Evolutionary conservation across 1,140 invertebrate genomes (phyloP).

Genomic region (Pissodes strobi): DNA sequence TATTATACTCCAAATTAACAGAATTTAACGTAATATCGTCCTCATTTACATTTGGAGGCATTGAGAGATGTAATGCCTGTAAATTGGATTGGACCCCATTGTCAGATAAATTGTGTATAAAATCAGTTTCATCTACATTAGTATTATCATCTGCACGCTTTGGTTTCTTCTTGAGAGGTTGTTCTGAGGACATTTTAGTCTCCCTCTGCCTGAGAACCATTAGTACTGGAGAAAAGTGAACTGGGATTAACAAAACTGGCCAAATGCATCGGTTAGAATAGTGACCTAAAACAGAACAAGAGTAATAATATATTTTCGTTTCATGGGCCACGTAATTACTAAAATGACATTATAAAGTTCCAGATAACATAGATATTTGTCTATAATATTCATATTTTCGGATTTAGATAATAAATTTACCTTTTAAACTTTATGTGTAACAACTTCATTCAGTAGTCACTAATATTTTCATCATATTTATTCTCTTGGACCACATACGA

Average conservation of each 20-base stretch:
- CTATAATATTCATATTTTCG: background rate
- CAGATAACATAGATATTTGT: too few species aligned
- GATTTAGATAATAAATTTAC: conserved; percentile 9
- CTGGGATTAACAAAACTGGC: conserved; percentile 2
- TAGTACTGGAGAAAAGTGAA: conserved; percentile 39
- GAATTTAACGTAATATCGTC: conserved; percentile 45
- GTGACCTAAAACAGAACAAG: conserved; percentile 16
- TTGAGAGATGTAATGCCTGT: conserved; percentile 48
- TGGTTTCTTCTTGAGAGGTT: conserved; percentile 77
- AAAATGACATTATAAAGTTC: too few species aligned
- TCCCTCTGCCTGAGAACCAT: conserved; percentile 53
- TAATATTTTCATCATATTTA: conserved; percentile 11
- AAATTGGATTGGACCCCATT: conserved; percentile 44
- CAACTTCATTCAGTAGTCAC: conserved; percentile 45
- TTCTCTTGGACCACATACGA: background rate
- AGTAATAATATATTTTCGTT: background rate
- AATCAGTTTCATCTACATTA: conserved; percentile 60
- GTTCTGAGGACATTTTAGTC: conserved; percentile 65
- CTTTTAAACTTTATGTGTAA: conserved; percentile 38
- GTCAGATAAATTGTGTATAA: conserved; percentile 48
- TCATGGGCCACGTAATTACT: too few species aligned
- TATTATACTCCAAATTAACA: conserved; percentile 39
- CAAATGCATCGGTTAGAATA: background rate
- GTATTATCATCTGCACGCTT: conserved; percentile 64
- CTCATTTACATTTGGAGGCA: conserved; percentile 50